phyloP scores from a whole-genome alignment of 2,113 vertebrate species.

The Psittacara wagleri region DNA sequence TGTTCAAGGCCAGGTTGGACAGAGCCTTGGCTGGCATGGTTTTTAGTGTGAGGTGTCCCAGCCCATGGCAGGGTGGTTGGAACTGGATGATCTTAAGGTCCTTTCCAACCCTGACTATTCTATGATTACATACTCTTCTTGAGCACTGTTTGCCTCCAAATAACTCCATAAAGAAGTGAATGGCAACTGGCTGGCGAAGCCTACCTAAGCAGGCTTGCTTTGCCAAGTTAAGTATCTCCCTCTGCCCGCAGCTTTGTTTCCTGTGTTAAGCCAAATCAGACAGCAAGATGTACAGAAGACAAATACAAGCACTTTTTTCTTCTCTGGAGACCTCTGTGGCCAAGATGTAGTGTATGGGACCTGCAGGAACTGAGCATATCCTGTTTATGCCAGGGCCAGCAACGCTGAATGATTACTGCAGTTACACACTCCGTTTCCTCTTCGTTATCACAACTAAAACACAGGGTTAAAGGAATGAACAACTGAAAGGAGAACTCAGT shows the following conservation, averaged over 20 bases:
- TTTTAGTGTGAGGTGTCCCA: no score
- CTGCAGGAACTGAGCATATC: neutral
- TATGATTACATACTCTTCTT: neutral
- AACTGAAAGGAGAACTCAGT: fast-evolving
- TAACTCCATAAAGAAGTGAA: neutral
- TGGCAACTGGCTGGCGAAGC: neutral
- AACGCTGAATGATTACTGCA: neutral
- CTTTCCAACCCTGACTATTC: no score
- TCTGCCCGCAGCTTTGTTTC: neutral
- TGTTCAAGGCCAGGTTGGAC: no score
- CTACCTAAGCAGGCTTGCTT: neutral
- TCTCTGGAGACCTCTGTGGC: neutral
- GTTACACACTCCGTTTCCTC: neutral
- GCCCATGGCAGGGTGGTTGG: no score
- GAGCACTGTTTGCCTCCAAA: neutral
- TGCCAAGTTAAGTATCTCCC: neutral
- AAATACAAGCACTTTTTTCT: neutral
- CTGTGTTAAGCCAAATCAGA: neutral
- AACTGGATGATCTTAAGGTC: no score
- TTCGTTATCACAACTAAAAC: neutral
- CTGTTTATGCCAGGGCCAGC: neutral
- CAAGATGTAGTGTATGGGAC: neutral
- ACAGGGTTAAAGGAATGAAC: neutral
- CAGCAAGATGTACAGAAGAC: neutral
- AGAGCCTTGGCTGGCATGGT: no score